Percentiles rank a stretch among this genome's conserved stretches.
These are phyloP conservation scores for Dioctria linearis DNA, from an alignment of 2,888 invertebrate genomes.

Conservation along the genomic window DNA sequence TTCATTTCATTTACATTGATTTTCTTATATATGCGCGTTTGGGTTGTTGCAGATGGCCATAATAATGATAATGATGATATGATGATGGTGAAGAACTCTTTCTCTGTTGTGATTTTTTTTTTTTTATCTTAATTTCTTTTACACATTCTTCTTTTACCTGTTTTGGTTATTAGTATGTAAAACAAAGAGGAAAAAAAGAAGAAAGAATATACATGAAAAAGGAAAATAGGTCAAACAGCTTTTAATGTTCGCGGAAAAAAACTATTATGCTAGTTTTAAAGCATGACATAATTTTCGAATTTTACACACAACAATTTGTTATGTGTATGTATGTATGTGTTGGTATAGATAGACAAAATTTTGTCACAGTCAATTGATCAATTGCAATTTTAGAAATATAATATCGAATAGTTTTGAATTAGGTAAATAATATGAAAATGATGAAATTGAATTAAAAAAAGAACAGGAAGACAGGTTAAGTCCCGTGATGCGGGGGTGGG, in stretches of 20 bases:
- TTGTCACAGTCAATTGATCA: no score
- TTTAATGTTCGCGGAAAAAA: conserved; percentile 28
- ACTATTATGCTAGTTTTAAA: conserved; percentile 18
- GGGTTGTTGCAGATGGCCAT: not conserved
- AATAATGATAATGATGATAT: conserved; percentile 14
- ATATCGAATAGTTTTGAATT: no score
- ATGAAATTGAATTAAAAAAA: no score
- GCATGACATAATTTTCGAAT: conserved; percentile 42
- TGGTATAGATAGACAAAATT: no score
- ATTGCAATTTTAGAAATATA: no score
- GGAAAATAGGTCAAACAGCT: conserved; percentile 36
- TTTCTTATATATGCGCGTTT: not conserved
- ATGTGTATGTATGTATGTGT: no score
- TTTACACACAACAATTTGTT: not conserved
- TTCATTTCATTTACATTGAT: conserved; percentile 43
- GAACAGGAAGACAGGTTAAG: no score
- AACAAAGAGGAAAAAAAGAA: not conserved
- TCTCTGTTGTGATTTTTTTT: conserved; percentile 4
- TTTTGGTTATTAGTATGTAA: no score
- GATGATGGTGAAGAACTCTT: conserved; percentile 24
- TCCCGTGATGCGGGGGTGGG: no score
- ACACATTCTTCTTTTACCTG: no score
- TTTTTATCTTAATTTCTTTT: not conserved
- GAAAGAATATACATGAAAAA: conserved; percentile 21
- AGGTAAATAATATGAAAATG: no score